Percentiles rank a stretch among this genome's conserved stretches.
phyloP scores from a whole-genome alignment of 2,113 vertebrate genomes.

The Ancistrus triradiatus region DNA sequence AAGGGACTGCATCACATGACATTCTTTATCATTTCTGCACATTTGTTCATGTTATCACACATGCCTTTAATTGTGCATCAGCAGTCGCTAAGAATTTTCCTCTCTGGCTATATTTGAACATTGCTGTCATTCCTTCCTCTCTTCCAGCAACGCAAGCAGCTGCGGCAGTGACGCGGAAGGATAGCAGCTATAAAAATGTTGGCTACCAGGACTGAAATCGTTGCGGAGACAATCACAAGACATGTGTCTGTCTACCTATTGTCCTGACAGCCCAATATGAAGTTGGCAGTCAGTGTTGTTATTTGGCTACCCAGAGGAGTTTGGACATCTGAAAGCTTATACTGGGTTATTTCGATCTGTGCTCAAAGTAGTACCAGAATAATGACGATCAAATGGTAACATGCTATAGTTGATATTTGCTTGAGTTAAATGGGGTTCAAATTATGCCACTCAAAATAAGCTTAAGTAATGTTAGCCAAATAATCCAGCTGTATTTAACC shows the following conservation, averaged over 20 bases:
- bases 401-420: too few species aligned
- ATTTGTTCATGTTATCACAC: slow-evolving; percentile 2
- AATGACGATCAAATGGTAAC: too few species aligned
- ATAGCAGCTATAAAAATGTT: slow-evolving; percentile 26
- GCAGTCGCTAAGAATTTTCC: slow-evolving; percentile 23
- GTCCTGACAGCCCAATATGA: not conserved
- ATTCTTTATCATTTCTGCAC: not conserved
- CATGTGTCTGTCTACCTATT: not conserved
- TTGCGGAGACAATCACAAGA: not conserved
- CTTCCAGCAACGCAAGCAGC: slow-evolving; percentile 34
- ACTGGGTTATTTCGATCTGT: too few species aligned
- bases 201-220: not conserved
- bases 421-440: too few species aligned
- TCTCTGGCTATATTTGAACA: slow-evolving; percentile 60
- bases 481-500: too few species aligned
- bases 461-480: too few species aligned
- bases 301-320: not conserved
- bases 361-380: too few species aligned
- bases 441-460: too few species aligned
- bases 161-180: slow-evolving; percentile 42
- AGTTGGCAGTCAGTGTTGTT: not conserved
- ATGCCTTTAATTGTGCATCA: slow-evolving; percentile 5
- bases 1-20: too few species aligned
- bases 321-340: too few species aligned
- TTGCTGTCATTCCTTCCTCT: slow-evolving; percentile 41